Evolutionary conservation across 2,113 vertebrate species (phyloP), one percentile per base, ranked within the genome.

Genomic region (Marmota monax): DNA sequence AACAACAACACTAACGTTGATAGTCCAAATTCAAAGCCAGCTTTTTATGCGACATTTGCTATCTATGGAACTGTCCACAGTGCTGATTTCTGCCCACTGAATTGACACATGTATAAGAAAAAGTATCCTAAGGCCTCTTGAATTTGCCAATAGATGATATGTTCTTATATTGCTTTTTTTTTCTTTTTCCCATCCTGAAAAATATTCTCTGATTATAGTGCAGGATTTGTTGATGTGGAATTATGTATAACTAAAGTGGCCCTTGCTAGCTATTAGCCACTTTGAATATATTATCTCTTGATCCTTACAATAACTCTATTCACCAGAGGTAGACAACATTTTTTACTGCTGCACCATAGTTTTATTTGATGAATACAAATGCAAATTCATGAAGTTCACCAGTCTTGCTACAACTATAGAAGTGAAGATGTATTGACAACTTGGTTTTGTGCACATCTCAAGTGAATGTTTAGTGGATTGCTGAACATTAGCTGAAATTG

Each of bases 61-160:
- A 12, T 42, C 11, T 0, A 2, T n/a, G 29, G 95, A 87, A 42
- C 93, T 92, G 93, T 96, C 84, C 89, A 11, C 14, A 22, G 79
- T 95, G 74, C 89, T 98, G 86, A 97, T 87, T 85, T 86, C 51
- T 53, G 73, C 20, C 23, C 32, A 7, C 34, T 23, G 23, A n/a
- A 69, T 48, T 91, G 61, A 70, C 48, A 56, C 51, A 2, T 79
- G 3, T 14, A 18, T 29, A 86, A 67, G 69, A 48, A 88, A 87
- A 92, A 92, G 13, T 42, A 76, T 86, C n/a, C 56, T 88, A 56
- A 93, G 70, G 5, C n/a, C 45, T 94, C 65, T 92, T 82, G 58
- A 82, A 20, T 93, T 90, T 79, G 39, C 73, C 42, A 67, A 1
- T 45, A 82, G 56, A 82, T 86, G 29, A 58, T 42, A 8, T 6